Base-by-base conservation (phyloP, 1,140 invertebrate species). In the Cydia splendana region DNA sequence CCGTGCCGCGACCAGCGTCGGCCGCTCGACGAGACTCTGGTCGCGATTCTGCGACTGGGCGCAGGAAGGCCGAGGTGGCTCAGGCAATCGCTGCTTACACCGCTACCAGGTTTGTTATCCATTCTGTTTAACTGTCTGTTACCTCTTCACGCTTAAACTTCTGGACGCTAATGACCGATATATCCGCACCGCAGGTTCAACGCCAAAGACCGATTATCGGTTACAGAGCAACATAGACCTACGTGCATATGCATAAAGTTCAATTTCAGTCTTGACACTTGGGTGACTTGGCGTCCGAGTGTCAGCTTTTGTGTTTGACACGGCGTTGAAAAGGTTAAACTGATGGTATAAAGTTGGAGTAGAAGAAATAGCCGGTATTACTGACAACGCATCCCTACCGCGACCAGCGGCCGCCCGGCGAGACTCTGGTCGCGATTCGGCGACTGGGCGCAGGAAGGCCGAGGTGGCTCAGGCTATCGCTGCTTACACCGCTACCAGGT, bases 401-500 rank as follows among this genome's bases (percentile, higher is more conserved):
- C 78, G 69, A 24, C 62, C 80, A 38, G 82, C 67, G 38, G 75
- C 73, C 69, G 73, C 85, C 38, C 81, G 87, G 5, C 87, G 65
- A 6, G 65, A 67, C 7, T 67, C 65, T 4, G 92, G 92, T 7
- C 79, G 92, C 7, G 92, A 93, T 81, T 93, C 91, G 48, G 91
- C 82, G 45, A 82, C 88, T 0, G 84, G 87, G 0, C 51, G 87
- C 1, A 74, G 88, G 28, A 91, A 90, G 79, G 83, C 87, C 76
- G 92, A 94, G 80, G 86, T 93, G 2, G 93, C 91, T 0, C 92
- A 94, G 81, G 92, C 92, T 12, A 81, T 93, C 2, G 92, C 92
- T 34, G 82, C 81, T n/a, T 93, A 91, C 79, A 90, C 91, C 0
- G 88, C 92, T 53, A 91, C 90, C 38, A 93, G 92, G 91, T 92